phyloP scores from a whole-genome alignment of 2,888 invertebrate genomes.

The Hyppa rectilinea region DNA sequence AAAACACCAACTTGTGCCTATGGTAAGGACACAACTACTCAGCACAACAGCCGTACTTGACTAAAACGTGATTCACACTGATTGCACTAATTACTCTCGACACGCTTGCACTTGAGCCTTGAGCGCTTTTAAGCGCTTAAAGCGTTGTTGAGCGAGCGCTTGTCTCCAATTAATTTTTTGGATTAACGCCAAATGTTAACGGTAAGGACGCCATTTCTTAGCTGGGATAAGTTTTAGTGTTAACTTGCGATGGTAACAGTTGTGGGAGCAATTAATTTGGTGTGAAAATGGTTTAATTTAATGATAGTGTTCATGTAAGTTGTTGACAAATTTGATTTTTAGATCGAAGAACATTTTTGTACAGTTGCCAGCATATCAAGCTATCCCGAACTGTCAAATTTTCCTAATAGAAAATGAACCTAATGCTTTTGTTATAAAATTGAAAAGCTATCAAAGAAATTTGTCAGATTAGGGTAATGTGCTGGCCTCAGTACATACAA shows the following conservation, averaged over 20 bases:
- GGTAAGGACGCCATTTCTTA: slow-evolving; percentile 60
- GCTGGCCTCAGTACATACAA: too few species aligned
- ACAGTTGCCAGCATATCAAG: too few species aligned
- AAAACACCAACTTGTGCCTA: slow-evolving; percentile 14
- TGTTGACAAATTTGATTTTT: not conserved
- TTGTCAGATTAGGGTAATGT: too few species aligned
- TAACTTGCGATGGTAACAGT: slow-evolving; percentile 42
- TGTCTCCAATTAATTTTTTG: slow-evolving; percentile 87
- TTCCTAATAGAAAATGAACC: too few species aligned
- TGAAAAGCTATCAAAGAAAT: too few species aligned
- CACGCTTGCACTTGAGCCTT: slow-evolving; percentile 70
- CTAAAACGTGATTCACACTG: slow-evolving; percentile 84
- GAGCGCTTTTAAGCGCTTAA: slow-evolving; percentile 62
- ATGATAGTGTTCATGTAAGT: too few species aligned
- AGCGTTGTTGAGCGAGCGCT: slow-evolving; percentile 71
- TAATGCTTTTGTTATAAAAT: too few species aligned
- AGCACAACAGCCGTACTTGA: slow-evolving; percentile 77
- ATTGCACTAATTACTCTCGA: slow-evolving; percentile 85
- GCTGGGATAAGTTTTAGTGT: slow-evolving; percentile 56
- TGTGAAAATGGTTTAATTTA: slow-evolving; percentile 29
- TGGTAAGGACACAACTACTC: slow-evolving; percentile 70
- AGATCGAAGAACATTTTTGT: not conserved
- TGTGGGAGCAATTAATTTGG: slow-evolving; percentile 34
- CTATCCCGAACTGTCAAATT: too few species aligned
- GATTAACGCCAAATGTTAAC: slow-evolving; percentile 82